These are phyloP conservation scores for Schizothorax lantsangensis DNA, from an alignment of 2,797 vertebrate genomes.

Conservation along the genomic window DNA sequence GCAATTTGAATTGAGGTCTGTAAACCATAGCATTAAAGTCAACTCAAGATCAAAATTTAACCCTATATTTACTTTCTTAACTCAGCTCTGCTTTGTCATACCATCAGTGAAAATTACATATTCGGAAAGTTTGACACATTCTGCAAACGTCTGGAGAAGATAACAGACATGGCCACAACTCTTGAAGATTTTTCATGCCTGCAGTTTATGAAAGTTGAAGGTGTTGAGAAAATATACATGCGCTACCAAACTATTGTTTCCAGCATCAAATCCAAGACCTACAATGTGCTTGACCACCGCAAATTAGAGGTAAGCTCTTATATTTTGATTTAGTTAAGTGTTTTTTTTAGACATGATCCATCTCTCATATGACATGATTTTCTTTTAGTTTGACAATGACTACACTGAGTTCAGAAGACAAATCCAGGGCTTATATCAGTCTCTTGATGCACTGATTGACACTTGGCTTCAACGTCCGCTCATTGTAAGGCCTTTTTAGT, in stretches of 20 bases:
- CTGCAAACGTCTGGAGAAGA: conserved; percentile 84
- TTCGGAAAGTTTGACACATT: conserved; percentile 88
- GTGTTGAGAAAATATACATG: conserved; percentile 78
- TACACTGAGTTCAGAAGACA: conserved; percentile 83
- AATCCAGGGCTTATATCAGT: conserved; percentile 77
- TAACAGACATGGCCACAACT: conserved; percentile 77
- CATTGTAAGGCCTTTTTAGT: conserved; percentile 74
- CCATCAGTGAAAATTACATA: conserved; percentile 84
- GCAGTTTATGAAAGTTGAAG: conserved; percentile 82
- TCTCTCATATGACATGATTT: conserved; percentile 40
- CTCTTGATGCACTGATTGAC: conserved; percentile 80
- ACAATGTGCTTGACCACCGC: conserved; percentile 84
- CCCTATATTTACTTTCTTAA: background rate
- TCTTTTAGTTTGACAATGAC: conserved; percentile 84
- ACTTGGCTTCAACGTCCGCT: conserved; percentile 77
- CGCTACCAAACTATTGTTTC: conserved; percentile 78
- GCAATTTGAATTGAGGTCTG: conserved; percentile 86
- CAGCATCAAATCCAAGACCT: conserved; percentile 77
- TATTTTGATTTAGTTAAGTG: background rate
- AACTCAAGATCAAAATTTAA: background rate
- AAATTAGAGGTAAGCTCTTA: conserved; percentile 76
- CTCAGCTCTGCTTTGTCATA: background rate
- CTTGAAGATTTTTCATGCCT: conserved; percentile 80
- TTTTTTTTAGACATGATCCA: background rate
- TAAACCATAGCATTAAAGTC: conserved; percentile 10